A percentile compares a stretch with the other conserved stretches of the same genome.
phyloP scores from a whole-genome alignment of 2,888 invertebrate species.

The Syrista parreyssii region DNA sequence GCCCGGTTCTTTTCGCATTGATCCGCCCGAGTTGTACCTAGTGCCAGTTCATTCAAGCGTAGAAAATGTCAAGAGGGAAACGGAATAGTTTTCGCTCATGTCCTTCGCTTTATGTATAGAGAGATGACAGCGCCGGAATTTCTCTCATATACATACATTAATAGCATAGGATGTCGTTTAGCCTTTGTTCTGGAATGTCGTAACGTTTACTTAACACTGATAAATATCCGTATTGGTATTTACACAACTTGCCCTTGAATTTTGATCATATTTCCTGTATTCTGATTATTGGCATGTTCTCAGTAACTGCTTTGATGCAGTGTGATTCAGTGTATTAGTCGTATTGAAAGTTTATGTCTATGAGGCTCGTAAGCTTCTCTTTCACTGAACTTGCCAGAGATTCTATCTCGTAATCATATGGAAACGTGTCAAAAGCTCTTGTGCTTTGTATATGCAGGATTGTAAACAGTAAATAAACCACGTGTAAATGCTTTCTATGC shows the following conservation, averaged over 20 bases:
- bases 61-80: background rate
- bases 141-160: background rate
- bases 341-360: background rate
- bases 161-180: background rate
- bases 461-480: background rate
- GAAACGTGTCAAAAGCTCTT: background rate
- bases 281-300: background rate
- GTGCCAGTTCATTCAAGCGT: background rate
- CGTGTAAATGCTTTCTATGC: background rate
- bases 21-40: background rate
- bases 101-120: background rate
- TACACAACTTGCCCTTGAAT: background rate
- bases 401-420: background rate
- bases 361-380: background rate
- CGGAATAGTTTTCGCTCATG: background rate
- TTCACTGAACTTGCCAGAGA: background rate
- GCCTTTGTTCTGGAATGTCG: background rate
- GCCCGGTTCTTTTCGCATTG: background rate
- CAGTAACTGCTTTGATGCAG: background rate
- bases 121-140: background rate
- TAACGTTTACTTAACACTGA: background rate
- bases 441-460: background rate
- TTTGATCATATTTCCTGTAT: background rate
- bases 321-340: background rate
- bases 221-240: background rate